A percentile compares a stretch with the other conserved stretches of the same genome.
Conservation (phyloP, 2,888 invertebrate species). For the Hololepta plana region DNA sequence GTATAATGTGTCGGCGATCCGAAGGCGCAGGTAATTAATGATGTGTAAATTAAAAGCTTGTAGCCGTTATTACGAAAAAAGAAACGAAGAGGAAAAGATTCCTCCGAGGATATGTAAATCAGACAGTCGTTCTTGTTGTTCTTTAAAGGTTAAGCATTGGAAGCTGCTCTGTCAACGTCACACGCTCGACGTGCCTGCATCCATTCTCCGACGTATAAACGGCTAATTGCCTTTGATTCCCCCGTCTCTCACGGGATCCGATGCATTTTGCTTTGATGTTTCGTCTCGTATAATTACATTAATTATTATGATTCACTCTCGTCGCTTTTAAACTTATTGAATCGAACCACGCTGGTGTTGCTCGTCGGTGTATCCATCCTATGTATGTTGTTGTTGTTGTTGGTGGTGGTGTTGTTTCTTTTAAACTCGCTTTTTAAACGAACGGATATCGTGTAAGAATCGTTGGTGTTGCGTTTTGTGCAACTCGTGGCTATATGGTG, state of each 20-base stretch:
- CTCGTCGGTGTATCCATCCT: too few relatives aligned
- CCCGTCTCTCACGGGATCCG: constrained; percentile 3
- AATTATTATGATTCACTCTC: too few relatives aligned
- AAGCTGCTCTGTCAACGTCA: constrained; percentile 25
- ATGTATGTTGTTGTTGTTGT: too few relatives aligned
- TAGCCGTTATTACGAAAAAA: constrained; percentile 19
- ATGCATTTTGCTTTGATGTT: too few relatives aligned
- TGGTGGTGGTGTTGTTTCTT: too few relatives aligned
- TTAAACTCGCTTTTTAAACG: too few relatives aligned
- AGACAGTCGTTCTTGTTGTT: constrained; percentile 27
- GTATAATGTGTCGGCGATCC: constrained; percentile 17
- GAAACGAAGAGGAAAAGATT: constrained; percentile 26
- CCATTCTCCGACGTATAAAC: constrained; percentile 14
- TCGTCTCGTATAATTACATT: too few relatives aligned
- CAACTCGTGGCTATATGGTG: constrained; percentile 16
- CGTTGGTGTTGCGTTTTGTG: too few relatives aligned
- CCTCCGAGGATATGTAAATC: constrained; percentile 27
- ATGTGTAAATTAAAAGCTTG: constrained; percentile 29
- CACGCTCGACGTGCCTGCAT: constrained; percentile 15
- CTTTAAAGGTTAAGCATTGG: constrained; percentile 25
- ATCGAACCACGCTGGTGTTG: too few relatives aligned
- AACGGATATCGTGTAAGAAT: too few relatives aligned
- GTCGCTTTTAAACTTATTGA: too few relatives aligned
- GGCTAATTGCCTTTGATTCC: constrained; percentile 17
- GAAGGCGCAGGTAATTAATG: constrained; percentile 17